Evolutionary conservation across 2,797 vertebrate species (phyloP), one percentile per base, ranked within the genome.

Genomic region (Pterois miles): DNA sequence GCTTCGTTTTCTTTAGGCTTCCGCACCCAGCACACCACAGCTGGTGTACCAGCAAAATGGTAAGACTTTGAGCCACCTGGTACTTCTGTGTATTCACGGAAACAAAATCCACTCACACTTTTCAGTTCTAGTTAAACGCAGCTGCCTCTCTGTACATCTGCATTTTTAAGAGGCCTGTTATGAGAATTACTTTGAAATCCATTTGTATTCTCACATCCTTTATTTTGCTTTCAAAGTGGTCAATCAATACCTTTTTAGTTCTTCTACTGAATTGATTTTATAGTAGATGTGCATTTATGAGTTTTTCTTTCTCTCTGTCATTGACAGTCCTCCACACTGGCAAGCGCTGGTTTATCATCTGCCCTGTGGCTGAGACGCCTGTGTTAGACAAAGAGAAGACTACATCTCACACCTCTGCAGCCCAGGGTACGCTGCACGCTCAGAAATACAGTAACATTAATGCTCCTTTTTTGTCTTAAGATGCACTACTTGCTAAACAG

Each of bases 271-370:
- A 40, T 60, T 8, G 6, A 71, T 78, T 70, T 59, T 31, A n/a
- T 43, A 62, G 36, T 56, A 38, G 10, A 74, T 59, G 9, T 72
- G 16, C 34, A 67, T 75, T 66, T 4, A 64, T 78, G 52, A 34
- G n/a, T 71, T 53, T 76, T 59, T 86, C 20, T 80, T 22, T 81
- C 9, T 77, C 38, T 88, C 4, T 82, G 65, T 88, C 65, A 70
- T 77, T 87, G 53, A 87, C 90, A 99, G 98, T 99, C 73, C 94
- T 99, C 50, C 98, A 99, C 90, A 99, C 98, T 20, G 98, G 98
- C 36, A 99, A 98, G 87, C 96, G 98, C 53, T 99, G 97, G 98
- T 99, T 99, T 87, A 99, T 99, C 91, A 97, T 99, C 90, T 99
- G 98, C 89, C 98, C 98, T 2, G 98, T 99, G 90, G 96, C 95